phyloP scores from a whole-genome alignment of 64 coral and sea anemone species.

The Montipora foliosa region DNA sequence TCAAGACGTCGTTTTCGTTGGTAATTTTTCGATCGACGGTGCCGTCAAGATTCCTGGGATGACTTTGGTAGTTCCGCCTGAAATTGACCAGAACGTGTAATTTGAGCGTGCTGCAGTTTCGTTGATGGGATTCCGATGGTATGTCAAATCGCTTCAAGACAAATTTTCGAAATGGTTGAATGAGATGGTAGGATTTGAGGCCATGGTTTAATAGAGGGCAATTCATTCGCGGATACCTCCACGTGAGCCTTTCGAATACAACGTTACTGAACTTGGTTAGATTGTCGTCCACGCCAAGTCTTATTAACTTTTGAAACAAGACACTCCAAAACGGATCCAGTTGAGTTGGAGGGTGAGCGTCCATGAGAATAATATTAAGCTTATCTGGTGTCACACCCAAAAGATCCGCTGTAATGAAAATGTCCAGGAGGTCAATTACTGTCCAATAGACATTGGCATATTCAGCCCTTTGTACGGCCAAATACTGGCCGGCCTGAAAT shows the following conservation, averaged over 20 bases:
- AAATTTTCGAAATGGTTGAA: constrained; percentile 12
- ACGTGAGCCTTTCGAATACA: constrained; percentile 10
- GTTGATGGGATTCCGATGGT: neutral
- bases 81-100: constrained; percentile 10
- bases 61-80: constrained; percentile 19
- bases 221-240: neutral
- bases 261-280: neutral
- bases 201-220: neutral
- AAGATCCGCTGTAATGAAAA: constrained; percentile 25
- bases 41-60: constrained; percentile 6
- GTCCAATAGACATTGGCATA: constrained; percentile 55
- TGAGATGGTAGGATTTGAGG: neutral
- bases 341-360: constrained; percentile 18
- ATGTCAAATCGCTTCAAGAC: constrained; percentile 22
- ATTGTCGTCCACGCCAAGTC: neutral
- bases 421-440: constrained; percentile 29
- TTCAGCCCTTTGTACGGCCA: constrained; percentile 45
- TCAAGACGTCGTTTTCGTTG: constrained; percentile 26
- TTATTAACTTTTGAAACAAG: constrained; percentile 16
- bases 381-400: constrained; percentile 26
- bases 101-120: neutral
- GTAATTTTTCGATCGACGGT: neutral
- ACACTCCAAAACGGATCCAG: constrained; percentile 39
- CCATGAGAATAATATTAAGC: constrained; percentile 30
- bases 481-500: constrained; percentile 27